Evolutionary conservation across 2,113 vertebrate genomes (phyloP), one percentile per base, ranked within the genome.

Genomic region (Rutilus rutilus): DNA sequence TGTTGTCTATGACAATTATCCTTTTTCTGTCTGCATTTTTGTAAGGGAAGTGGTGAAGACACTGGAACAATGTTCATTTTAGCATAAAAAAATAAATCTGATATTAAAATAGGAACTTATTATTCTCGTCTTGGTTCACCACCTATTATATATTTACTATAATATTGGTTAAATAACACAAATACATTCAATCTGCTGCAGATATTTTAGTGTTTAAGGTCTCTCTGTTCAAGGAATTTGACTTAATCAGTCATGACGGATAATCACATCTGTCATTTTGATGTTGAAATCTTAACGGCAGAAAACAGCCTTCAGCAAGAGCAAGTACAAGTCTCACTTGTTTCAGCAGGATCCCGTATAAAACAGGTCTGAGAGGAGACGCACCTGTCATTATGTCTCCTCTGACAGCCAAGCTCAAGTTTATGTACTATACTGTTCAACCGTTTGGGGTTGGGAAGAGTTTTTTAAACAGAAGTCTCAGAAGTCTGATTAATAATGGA

Each of bases 331-430:
- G 64, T 23, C 54, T 47, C 11, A n/a, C 83, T 57, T 71, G 64
- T 78, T 50, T 71, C 76, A 30, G 76, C 84, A 45, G 19, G 84
- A 85, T 27, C 65, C 30, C 14, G 36, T 9, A 14, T 50, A 52
- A 75, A 4, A 19, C 25, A 9, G 12, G 21, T n/a, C 54, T 60
- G 33, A 27, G 33, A 27, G 14, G 30, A 39, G 76, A 30, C 4
- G 0, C 19, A 59, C 52, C 30, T 78, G 52, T 6, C 21, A 25
- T 42, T 78, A 23, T 6, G 54, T 57, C n/a, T 60, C 54, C 12
- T 60, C 54, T 8, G 33, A 78, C 54, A 78, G 1, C 6, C 14
- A 45, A 64, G n/a, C 25, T 60, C 54, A 78, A 60, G 4, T 42
- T 45, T 27, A 45, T 64, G 45, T 19, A 19, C 15, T 25, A 2